phyloP scores from a whole-genome alignment of 2,113 vertebrate species.

The Nothoprocta perdicaria region DNA sequence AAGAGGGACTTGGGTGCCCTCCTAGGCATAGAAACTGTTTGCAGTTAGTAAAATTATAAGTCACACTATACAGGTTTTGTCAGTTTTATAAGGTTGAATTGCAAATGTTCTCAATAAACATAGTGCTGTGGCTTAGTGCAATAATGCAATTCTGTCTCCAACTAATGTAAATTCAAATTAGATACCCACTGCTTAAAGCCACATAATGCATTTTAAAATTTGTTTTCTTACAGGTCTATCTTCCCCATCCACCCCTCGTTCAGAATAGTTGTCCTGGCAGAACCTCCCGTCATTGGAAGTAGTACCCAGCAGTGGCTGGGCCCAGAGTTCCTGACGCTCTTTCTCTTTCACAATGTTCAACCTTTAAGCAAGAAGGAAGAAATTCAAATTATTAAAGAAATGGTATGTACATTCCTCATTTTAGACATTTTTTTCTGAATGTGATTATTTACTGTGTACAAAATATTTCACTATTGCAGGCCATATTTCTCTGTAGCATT shows the following conservation, averaged over 20 bases:
- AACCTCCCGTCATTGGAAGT: conserved; percentile 88
- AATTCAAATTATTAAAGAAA: conserved; percentile 83
- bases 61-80: not conserved
- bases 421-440: not conserved
- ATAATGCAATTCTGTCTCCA: not conserved
- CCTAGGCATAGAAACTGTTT: not conserved
- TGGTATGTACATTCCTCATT: conserved; percentile 78
- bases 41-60: not conserved
- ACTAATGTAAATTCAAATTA: not conserved
- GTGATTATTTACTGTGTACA: not conserved
- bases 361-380: conserved; percentile 88
- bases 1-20: not conserved
- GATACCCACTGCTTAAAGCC: not conserved
- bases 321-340: conserved; percentile 94
- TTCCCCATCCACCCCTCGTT: conserved; percentile 93
- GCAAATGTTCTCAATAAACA: not conserved
- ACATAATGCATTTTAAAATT: not conserved
- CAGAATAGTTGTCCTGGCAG: conserved; percentile 91
- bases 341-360: conserved; percentile 89
- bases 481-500: not conserved
- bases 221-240: conserved; percentile 80
- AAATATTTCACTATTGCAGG: not conserved
- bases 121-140: not conserved
- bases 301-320: conserved; percentile 91
- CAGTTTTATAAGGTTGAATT: not conserved